Base-by-base conservation (phyloP, 2,888 invertebrate genomes). In the Agelastica alni region DNA sequence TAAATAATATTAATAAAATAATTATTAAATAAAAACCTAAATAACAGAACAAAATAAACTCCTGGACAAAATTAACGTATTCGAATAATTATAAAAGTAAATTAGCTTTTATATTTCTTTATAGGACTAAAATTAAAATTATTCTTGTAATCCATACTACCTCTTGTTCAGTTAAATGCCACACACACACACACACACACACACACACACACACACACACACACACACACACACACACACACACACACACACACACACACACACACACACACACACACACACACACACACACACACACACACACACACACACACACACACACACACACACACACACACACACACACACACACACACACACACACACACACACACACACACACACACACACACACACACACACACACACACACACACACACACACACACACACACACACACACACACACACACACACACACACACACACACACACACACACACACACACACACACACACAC, bases 201-300 rank as follows among this genome's bases (percentile, higher is more conserved):
- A 34, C 34, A 34, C 34, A 14, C 34, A 34, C 34, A 34, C 34
- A 14, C 34, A 34, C 34, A 34, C 34, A 14, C 34, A 34, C 34
- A 34, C 34, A 14, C 34, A 34, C 34, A 34, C 34, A 14, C 34
- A 34, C 34, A 34, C 34, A 14, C 34, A 34, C 34, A 34, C 34
- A 12, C 34, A 34, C 34, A 34, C 34, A 12, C 34, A 34, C 34
- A 34, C 34, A 12, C 34, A 34, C 34, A 34, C 34, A 12, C 34
- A 34, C 34, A 34, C 34, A 12, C 34, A 34, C 34, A 34, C 34
- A 12, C 34, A 34, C 34, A 34, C 34, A 12, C 34, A 34, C 7
- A 34, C 34, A 12, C 34, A 34, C 34, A 34, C 34, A 12, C 34
- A 13, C 34, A 34, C 34, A 14, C 34, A 34, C 34, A 34, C 34